phyloP scores from a whole-genome alignment of 92 coral and sea anemone genomes.

The Porites evermanni region DNA sequence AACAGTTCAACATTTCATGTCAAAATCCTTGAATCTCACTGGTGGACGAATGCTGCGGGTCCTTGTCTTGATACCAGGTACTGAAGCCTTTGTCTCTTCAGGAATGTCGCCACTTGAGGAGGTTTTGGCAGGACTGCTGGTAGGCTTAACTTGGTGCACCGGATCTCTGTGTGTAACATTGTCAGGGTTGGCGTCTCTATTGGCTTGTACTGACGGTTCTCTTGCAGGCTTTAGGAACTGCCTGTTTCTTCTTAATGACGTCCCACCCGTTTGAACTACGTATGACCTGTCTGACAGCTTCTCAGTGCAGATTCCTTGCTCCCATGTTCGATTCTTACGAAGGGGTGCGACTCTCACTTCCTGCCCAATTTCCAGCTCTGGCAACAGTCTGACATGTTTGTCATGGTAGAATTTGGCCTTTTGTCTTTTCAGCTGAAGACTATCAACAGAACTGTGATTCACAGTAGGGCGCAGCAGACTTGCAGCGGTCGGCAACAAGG shows the following conservation, averaged over 20 bases:
- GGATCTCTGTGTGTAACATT: neutral
- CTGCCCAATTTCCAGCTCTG: conserved; percentile 46
- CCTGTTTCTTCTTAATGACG: conserved; percentile 39
- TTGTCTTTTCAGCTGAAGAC: neutral
- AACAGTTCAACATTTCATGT: no score
- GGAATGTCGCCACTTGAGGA: neutral
- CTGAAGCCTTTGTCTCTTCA: neutral
- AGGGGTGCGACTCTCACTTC: conserved; percentile 33
- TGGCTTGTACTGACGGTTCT: neutral
- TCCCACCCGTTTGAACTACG: conserved; percentile 24
- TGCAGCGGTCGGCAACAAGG: conserved; percentile 40
- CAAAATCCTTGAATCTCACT: neutral
- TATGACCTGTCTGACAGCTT: conserved; percentile 52
- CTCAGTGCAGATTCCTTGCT: conserved; percentile 11
- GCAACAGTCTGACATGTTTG: conserved; percentile 9
- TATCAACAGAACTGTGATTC: neutral
- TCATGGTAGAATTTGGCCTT: conserved; percentile 21
- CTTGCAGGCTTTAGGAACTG: conserved; percentile 29
- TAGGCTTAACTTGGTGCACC: neutral
- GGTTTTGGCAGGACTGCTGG: neutral
- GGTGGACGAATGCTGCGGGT: conserved; percentile 34
- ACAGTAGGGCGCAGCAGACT: conserved; percentile 36
- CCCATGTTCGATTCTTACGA: neutral
- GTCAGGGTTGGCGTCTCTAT: neutral
- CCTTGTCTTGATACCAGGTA: conserved; percentile 12